Base-by-base conservation (phyloP, 2,888 invertebrate genomes). In the Callyntrura guangdongensis region DNA sequence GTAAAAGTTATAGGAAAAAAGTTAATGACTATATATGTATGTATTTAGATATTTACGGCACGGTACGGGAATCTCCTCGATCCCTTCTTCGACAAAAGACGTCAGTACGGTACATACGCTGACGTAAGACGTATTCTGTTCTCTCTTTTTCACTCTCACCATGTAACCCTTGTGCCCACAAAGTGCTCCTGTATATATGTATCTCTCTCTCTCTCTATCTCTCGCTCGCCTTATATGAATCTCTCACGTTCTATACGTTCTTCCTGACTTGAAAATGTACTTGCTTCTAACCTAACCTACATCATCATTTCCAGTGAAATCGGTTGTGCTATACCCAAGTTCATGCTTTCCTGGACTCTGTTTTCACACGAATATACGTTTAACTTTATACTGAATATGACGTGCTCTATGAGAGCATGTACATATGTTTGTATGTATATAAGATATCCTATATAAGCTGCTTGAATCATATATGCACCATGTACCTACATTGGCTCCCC, bases 51-150 rank as follows among this genome's bases (percentile, higher is more conserved):
- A 88, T 72, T 88, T 88, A 88, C 89, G 89, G 89, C 64, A 83
- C 74, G 74, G 56, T 47, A 89, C 89, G 89, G 61, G 83, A 89
- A 83, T 89, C 83, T 83, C 17, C 27, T 83, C 89, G 89, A 89
- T 83, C 83, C 83, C 69, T 59, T 25, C 22, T 89, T 89, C 89
- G 89, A 74, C 83, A 83, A 89, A 89, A 89, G 89, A 89, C 89
- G 89, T 89, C 89, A 89, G 89, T 89, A 83, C 59, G 49, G 72
- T 83, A 81, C 69, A 83, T 89, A 83, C 47, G 83, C 89, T 89
- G 89, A 89, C 89, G 89, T 89, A 89, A 89, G 83, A 89, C 61
- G 83, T 83, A 83, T 81, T 81, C 56, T 49, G 22, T 56, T 85
- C 86, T 59, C 56, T 53, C 49, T 47, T 59, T 22, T 53, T 86